Evolutionary conservation across 2,888 invertebrate genomes (phyloP), one percentile per base, ranked within the genome.

Genomic region (Argyresthia albistria): DNA sequence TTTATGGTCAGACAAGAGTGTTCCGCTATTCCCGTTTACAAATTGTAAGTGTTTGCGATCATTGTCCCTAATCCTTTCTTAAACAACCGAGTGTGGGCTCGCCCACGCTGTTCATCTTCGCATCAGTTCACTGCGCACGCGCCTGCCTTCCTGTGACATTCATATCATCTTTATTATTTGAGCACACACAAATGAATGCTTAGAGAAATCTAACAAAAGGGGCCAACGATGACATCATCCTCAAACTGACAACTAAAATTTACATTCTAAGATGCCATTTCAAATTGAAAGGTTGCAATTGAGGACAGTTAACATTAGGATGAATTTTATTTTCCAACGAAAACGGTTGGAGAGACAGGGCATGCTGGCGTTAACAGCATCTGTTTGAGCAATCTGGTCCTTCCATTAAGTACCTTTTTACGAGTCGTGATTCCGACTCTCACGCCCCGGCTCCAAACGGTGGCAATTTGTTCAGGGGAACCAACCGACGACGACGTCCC

Each of bases 81-180:
- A 50, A 73, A 77, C 68, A 68, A 73, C 65, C 62, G 61, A 61
- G 75, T 70, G 79, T 78, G 81, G 81, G 80, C 76, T 80, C 80
- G 76, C 84, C 83, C 76, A 82, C 83, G 73, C 76, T 25, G 59
- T 70, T 80, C 80, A 84, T 84, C 83, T 80, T 64, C 58, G 67
- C 76, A 80, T 79, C 75, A 80, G 73, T 72, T 80, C 68, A 77
- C 73, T 64, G 78, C 70, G 79, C 83, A 82, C 81, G 81, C 79
- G 80, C 67, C 67, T 65, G 60, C 67, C 73, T 81, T 83, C 81
- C 83, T 81, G 80, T 74, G 70, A 66, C 75, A 76, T 79, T 79
- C 71, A 69, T 61, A 74, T 70, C 67, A 71, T 64, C 64, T 66
- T 42, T 35, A 35, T 64, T 65, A 65, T 70, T 70, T 66, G 66